A percentile compares a stretch with the other conserved stretches of the same genome.
These are phyloP conservation scores for Dynastes tityus DNA, from an alignment of 2,888 invertebrate species.

Conservation along the genomic window DNA sequence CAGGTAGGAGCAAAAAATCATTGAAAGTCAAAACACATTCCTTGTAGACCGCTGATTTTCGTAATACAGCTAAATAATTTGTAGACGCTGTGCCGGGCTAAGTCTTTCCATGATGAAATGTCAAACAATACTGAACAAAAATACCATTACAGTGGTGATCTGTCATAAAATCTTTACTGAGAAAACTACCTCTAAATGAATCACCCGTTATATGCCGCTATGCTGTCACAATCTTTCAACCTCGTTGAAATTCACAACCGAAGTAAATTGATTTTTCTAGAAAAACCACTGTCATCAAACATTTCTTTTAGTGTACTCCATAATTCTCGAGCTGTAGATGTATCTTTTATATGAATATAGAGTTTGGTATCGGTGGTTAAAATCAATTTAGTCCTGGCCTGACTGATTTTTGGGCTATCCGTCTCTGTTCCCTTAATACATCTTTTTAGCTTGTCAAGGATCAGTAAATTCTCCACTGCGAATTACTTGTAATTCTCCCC, in stretches of 20 bases:
- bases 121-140: too few relatives aligned
- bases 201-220: constrained; percentile 37
- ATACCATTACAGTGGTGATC: too few relatives aligned
- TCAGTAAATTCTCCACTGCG: constrained; percentile 48
- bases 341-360: constrained; percentile 57
- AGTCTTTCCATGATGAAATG: too few relatives aligned
- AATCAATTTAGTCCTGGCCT: constrained; percentile 58
- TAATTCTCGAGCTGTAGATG: constrained; percentile 53
- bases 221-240: background rate
- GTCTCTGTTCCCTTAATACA: constrained; percentile 45
- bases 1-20: too few relatives aligned
- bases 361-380: constrained; percentile 58
- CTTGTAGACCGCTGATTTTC: too few relatives aligned
- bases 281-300: constrained; percentile 60
- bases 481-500: constrained; percentile 56
- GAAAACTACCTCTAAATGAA: too few relatives aligned
- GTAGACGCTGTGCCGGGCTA: too few relatives aligned
- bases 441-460: constrained; percentile 49
- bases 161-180: too few relatives aligned
- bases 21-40: too few relatives aligned
- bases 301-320: constrained; percentile 59
- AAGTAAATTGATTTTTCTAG: constrained; percentile 1
- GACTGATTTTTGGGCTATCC: constrained; percentile 52
- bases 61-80: too few relatives aligned
- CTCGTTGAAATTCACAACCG: background rate